These are phyloP conservation scores for Amitus sp. DNA, from an alignment of 2,888 invertebrate species.

Conservation along the genomic window DNA sequence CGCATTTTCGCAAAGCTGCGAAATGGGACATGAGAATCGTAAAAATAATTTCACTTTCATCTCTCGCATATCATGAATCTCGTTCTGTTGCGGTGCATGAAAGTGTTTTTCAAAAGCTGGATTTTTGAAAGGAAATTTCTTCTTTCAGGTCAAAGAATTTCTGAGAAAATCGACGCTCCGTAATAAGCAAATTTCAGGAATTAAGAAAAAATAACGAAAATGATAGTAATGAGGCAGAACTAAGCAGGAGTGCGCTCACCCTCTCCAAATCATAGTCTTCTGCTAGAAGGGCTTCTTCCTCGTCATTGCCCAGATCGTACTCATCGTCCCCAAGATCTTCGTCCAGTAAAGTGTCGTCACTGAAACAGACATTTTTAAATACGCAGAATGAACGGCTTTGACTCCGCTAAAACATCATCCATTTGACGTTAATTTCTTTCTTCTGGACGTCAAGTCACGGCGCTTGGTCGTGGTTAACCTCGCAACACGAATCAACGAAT, in stretches of 20 bases:
- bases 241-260: constrained; percentile 56
- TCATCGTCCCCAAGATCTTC: constrained; percentile 65
- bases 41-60: no score
- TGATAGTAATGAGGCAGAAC: constrained; percentile 32
- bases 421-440: no score
- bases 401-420: no score
- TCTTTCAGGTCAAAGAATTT: no score
- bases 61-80: no score
- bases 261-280: constrained; percentile 64
- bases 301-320: constrained; percentile 66
- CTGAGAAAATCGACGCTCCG: neutral
- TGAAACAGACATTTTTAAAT: constrained; percentile 41
- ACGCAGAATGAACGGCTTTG: neutral
- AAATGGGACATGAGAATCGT: no score
- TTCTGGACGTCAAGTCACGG: no score
- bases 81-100: no score
- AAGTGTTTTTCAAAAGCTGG: no score
- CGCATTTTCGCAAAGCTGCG: no score
- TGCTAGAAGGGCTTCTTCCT: constrained; percentile 66
- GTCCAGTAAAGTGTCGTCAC: constrained; percentile 64
- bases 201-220: constrained; percentile 17
- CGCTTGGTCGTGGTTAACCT: no score
- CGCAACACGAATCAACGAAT: no score
- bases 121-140: neutral
- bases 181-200: constrained; percentile 29